These are phyloP conservation scores for Lontra canadensis DNA, from an alignment of 2,113 vertebrate species.

Conservation along the genomic window DNA sequence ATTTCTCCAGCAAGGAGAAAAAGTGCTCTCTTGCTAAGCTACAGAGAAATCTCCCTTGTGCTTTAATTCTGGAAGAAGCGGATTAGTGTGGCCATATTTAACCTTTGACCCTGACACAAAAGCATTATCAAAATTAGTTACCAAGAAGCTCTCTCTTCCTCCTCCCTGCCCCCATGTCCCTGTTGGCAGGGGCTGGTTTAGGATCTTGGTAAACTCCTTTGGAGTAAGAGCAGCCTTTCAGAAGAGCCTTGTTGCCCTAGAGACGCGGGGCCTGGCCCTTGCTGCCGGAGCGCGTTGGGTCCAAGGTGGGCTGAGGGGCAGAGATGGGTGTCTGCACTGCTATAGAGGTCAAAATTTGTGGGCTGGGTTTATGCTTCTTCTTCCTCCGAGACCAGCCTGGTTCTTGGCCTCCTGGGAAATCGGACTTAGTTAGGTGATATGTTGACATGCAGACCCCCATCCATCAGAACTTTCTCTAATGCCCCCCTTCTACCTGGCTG, in stretches of 20 bases:
- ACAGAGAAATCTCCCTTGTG: conserved; percentile 89
- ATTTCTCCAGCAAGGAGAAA: conserved; percentile 84
- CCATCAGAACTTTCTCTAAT: neutral
- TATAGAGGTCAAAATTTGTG: neutral
- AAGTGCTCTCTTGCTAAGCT: conserved; percentile 85
- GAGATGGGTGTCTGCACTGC: accelerated
- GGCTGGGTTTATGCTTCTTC: neutral
- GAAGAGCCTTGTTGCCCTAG: conserved; percentile 29
- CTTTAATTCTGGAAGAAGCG: conserved; percentile 92
- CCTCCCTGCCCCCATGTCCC: conserved; percentile 3
- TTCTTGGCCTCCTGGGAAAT: neutral
- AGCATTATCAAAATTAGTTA: conserved; percentile 93
- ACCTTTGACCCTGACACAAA: conserved; percentile 95
- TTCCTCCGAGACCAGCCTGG: neutral
- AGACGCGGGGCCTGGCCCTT: neutral
- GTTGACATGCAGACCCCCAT: neutral
- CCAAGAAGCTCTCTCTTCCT: conserved; percentile 85
- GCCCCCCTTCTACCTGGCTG: neutral
- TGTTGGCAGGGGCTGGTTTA: conserved; percentile 80
- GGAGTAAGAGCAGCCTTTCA: conserved; percentile 39
- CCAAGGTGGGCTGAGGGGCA: neutral
- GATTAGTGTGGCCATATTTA: conserved; percentile 95
- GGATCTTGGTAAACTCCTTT: conserved; percentile 67
- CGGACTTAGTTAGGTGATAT: neutral
- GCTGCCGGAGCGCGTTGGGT: neutral